Percentiles rank a stretch among this genome's conserved stretches.
Evolutionary conservation across 2,797 vertebrate genomes (phyloP).

Genomic region (Micrastur ruficollis): DNA sequence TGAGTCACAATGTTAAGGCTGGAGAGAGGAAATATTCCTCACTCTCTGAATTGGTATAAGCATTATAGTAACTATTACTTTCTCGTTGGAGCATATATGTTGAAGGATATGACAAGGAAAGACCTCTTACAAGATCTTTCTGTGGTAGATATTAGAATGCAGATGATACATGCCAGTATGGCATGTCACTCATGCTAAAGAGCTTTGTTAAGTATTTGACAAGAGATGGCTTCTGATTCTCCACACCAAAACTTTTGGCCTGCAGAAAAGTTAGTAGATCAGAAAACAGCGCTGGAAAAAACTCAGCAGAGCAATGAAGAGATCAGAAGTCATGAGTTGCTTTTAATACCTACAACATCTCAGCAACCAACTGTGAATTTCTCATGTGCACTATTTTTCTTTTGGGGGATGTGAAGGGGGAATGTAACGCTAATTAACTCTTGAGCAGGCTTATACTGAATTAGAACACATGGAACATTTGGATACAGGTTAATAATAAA

Average conservation of each 20-base stretch:
- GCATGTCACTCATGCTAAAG: not conserved
- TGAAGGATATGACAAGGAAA: not conserved
- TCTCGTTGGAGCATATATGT: not conserved
- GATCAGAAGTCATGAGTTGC: not conserved
- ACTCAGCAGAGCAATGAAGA: not conserved
- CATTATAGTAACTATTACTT: not conserved
- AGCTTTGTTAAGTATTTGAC: not conserved
- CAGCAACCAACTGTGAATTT: not conserved
- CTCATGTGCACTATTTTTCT: not conserved
- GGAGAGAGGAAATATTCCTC: not conserved
- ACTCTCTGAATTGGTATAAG: not conserved
- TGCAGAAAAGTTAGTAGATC: not conserved
- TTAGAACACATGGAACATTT: not conserved
- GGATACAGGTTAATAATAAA: not conserved
- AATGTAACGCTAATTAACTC: not conserved
- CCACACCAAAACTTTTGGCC: not conserved
- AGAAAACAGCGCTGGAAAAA: not conserved
- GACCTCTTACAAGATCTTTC: not conserved
- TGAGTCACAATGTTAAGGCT: not conserved
- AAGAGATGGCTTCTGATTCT: not conserved
- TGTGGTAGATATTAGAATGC: not conserved
- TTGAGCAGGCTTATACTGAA: not conserved
- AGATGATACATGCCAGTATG: not conserved
- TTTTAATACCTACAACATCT: not conserved
- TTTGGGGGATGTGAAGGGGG: not conserved